A percentile compares a stretch with the other conserved stretches of the same genome.
Conservation (phyloP, 2,797 vertebrate species). For the Ficedula albicollis region DNA sequence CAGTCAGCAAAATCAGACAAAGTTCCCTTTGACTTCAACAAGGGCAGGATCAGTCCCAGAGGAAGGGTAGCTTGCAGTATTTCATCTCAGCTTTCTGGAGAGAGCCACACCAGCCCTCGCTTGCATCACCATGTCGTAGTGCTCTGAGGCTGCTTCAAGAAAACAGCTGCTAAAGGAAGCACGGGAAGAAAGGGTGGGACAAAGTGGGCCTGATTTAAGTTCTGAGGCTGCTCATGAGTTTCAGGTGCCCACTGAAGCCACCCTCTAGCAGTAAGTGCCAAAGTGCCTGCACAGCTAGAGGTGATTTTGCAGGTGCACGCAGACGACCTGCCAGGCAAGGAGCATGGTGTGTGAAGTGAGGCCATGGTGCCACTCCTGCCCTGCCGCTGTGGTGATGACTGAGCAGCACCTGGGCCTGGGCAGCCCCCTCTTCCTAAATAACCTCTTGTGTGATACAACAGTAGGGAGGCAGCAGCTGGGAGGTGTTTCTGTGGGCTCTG, state of each 20-base stretch:
- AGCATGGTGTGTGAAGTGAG: not conserved
- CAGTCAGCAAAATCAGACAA: not conserved
- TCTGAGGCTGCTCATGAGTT: rapidly evolving
- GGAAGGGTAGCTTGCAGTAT: not conserved
- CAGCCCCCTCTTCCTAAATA: not conserved
- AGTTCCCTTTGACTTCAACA: not conserved
- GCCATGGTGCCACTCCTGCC: not conserved
- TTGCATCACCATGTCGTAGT: not conserved
- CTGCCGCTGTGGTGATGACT: not conserved
- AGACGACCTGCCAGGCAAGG: not conserved
- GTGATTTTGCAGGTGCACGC: not conserved
- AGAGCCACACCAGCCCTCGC: not conserved
- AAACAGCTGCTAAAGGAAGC: not conserved
- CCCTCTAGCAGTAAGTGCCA: not conserved
- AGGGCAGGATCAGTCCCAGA: not conserved
- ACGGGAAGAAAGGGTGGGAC: not conserved
- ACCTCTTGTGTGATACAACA: not conserved
- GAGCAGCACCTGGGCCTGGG: not conserved
- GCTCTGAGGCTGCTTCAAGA: not conserved
- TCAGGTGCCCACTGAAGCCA: not conserved
- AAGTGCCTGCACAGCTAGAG: rapidly evolving
- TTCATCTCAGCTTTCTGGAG: conserved; percentile 2
- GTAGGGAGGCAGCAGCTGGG: not conserved
- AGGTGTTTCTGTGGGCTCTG: not conserved
- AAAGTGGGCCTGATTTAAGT: no score